phyloP scores from a whole-genome alignment of 2,113 vertebrate genomes.

The Mustelus asterias region DNA sequence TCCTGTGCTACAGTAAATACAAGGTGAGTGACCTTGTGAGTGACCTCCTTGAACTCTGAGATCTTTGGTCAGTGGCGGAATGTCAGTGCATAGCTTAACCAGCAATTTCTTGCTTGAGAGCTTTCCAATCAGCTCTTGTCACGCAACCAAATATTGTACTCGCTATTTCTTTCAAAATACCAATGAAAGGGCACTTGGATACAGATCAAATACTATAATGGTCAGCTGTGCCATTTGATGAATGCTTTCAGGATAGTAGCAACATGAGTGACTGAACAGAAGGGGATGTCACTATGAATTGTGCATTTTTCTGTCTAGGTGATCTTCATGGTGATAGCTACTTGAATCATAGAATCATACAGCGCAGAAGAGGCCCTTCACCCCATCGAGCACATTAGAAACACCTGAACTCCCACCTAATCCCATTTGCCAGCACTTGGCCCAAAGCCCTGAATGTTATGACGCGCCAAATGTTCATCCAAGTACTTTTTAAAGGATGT shows the following conservation, averaged over 20 bases:
- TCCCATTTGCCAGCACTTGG: too few relatives aligned
- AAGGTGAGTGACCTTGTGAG: not conserved
- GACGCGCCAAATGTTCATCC: too few relatives aligned
- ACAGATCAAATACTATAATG: not conserved
- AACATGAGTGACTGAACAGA: not conserved
- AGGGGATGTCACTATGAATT: not conserved
- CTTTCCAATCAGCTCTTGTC: not conserved
- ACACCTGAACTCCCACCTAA: too few relatives aligned
- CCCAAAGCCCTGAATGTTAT: too few relatives aligned
- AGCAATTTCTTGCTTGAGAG: not conserved
- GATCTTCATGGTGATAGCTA: not conserved
- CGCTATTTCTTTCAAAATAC: not conserved
- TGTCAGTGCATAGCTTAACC: not conserved
- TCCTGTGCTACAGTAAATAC: not conserved
- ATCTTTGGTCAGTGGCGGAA: not conserved
- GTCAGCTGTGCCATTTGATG: not conserved
- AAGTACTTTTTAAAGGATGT: too few relatives aligned
- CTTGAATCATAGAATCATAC: too few relatives aligned
- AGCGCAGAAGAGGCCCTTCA: too few relatives aligned
- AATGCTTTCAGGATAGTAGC: not conserved
- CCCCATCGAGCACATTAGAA: too few relatives aligned
- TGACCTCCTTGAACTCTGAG: not conserved
- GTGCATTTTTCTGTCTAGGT: not conserved
- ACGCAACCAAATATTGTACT: not conserved
- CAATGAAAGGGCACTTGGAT: not conserved